These are phyloP conservation scores for Irena cyanogastra DNA, from an alignment of 2,113 vertebrate genomes.

Conservation along the genomic window DNA sequence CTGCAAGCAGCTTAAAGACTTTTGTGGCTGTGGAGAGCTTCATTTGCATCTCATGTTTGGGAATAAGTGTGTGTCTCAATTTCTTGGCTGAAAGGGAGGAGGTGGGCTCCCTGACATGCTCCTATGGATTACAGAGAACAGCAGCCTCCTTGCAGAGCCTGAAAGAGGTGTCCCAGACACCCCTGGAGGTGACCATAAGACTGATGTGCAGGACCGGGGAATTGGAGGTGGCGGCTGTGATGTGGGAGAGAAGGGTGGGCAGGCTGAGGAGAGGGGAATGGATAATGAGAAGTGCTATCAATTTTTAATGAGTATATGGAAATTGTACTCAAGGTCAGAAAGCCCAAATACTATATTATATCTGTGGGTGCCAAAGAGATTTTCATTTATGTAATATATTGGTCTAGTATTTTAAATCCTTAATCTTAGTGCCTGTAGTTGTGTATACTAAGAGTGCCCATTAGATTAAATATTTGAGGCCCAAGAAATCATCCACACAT, in stretches of 20 bases:
- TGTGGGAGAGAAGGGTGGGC: neutral
- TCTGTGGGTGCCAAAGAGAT: constrained; percentile 40
- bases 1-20: neutral
- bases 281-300: constrained; percentile 52
- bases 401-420: constrained; percentile 58
- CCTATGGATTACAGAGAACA: neutral
- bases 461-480: constrained; percentile 43
- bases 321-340: constrained; percentile 68
- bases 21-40: neutral
- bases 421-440: constrained; percentile 41
- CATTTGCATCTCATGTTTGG: constrained; percentile 1
- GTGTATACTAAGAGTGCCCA: constrained; percentile 23
- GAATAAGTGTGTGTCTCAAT: neutral
- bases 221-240: neutral
- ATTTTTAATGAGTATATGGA: constrained; percentile 66
- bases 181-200: neutral
- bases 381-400: constrained; percentile 58
- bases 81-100: neutral
- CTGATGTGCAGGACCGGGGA: neutral
- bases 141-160: neutral
- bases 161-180: neutral
- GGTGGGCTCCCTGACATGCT: neutral
- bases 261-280: constrained; percentile 12
- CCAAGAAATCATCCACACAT: constrained; percentile 5
- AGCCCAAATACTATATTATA: constrained; percentile 53